Evolutionary conservation across 2,888 invertebrate genomes (phyloP), one percentile per base, ranked within the genome.

Genomic region (Sceliomorpha sp.): DNA sequence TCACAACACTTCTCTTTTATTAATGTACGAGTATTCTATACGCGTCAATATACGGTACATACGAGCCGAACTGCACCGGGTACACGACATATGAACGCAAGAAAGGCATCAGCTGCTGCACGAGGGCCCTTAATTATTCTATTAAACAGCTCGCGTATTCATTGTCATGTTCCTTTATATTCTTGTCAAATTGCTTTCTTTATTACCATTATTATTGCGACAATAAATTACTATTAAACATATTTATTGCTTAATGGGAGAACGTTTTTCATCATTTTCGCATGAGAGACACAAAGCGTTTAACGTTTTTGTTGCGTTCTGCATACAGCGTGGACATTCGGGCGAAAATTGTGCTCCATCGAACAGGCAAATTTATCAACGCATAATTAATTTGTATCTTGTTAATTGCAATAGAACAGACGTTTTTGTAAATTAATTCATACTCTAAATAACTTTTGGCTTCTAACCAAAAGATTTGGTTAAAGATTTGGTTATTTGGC

Each of bases 121-220:
- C 79, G 78, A 85, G 82, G 81, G 79, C 81, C 86, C 84, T 85
- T 87, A 86, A 87, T 87, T 87, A 86, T 87, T 87, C 87, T 84
- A 86, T 87, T 87, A 86, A 87, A 86, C 82, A 78, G 83, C 76
- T 79, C 82, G 78, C 81, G 82, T 80, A 82, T 81, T 85, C 82
- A 85, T 86, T 84, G 86, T 83, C 77, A 78, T 77, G 76, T 75
- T 47, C 72, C 50, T 59, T 70, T 48, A 47, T 63, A 37, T 39
- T 44, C 44, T 51, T 36, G 47, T 50, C 44, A 24, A 68, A 68
- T 60, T 56, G 55, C 56, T 67, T 53, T 53, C 47, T 50, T 29
- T 24, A 20, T 10, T 64, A 59, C 47, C 32, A 51, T 66, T 59
- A 45, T 58, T 53, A 66, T 66, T 50, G 42, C 42, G 50, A 50